These are phyloP conservation scores for Illadopsis cleaveri DNA, from an alignment of 2,113 vertebrate species.

Conservation along the genomic window DNA sequence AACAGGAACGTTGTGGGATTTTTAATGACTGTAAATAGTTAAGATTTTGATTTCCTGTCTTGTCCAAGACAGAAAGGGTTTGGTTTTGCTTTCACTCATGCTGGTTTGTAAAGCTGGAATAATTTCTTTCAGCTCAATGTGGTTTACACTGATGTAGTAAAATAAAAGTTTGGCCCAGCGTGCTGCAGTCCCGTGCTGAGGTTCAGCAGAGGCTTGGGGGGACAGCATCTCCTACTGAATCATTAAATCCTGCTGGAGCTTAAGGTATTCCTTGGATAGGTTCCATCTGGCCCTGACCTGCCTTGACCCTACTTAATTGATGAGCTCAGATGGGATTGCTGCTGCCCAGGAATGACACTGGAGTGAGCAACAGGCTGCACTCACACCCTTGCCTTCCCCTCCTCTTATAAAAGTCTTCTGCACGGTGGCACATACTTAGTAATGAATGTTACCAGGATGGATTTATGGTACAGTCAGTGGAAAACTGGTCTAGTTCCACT, in stretches of 20 bases:
- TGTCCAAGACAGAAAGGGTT: background rate
- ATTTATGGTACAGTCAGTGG: background rate
- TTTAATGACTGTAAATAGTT: slow-evolving; percentile 50
- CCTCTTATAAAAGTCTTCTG: background rate
- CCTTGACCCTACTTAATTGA: background rate
- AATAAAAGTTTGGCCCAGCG: background rate
- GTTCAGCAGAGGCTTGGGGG: background rate
- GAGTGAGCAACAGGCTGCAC: background rate
- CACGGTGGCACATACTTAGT: background rate
- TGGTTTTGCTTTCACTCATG: background rate
- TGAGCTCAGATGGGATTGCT: background rate
- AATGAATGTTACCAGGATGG: background rate
- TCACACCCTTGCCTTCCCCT: background rate
- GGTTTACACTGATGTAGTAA: background rate
- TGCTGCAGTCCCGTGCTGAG: background rate
- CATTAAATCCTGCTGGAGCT: background rate
- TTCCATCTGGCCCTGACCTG: slow-evolving; percentile 21
- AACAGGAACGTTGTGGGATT: slow-evolving; percentile 41
- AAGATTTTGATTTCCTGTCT: slow-evolving; percentile 34
- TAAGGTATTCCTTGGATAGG: background rate
- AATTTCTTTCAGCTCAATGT: background rate
- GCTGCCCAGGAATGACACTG: background rate
- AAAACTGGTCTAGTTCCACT: background rate
- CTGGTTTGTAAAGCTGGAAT: background rate
- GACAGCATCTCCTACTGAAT: background rate